Evolutionary conservation across 1,140 invertebrate species (phyloP).

Genomic region (Drosophila quadrilineata): DNA sequence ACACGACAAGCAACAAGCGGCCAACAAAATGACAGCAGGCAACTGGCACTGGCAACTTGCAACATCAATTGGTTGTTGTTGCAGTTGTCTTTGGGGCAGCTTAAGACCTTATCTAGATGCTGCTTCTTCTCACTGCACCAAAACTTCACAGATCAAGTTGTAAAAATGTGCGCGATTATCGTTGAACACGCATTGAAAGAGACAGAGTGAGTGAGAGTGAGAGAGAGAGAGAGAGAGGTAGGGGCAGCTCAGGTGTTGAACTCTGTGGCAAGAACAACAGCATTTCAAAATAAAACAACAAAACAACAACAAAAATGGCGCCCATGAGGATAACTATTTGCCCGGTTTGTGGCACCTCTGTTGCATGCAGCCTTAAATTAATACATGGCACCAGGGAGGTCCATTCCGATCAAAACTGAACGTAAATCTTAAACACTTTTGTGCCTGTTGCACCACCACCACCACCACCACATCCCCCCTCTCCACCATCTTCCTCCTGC

Average conservation of each 20-base stretch:
- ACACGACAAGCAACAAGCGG: constrained; percentile 42
- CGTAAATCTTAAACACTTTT: constrained; percentile 77
- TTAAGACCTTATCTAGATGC: constrained; percentile 67
- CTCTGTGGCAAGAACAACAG: constrained; percentile 31
- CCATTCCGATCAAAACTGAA: constrained; percentile 75
- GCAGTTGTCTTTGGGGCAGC: constrained; percentile 10
- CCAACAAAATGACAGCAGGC: constrained; percentile 36
- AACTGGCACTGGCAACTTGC: constrained; percentile 15
- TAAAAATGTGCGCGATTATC: constrained; percentile 60
- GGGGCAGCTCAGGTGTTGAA: constrained; percentile 65
- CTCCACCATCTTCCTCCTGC: no score
- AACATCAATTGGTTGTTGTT: constrained; percentile 17
- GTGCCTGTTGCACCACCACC: no score
- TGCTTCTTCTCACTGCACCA: constrained; percentile 11
- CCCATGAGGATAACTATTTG: constrained; percentile 28
- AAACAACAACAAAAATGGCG: constrained; percentile 76
- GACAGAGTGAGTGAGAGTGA: neutral
- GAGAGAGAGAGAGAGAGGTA: constrained; percentile 7
- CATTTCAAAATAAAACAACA: no score
- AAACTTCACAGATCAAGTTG: constrained; percentile 72
- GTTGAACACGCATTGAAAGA: constrained; percentile 20
- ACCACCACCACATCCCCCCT: no score
- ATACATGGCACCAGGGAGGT: constrained; percentile 73
- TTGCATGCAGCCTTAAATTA: constrained; percentile 54
- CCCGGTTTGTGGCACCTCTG: constrained; percentile 28